phyloP scores from a whole-genome alignment of 2,888 invertebrate species.

The Scotopteryx bipunctaria region DNA sequence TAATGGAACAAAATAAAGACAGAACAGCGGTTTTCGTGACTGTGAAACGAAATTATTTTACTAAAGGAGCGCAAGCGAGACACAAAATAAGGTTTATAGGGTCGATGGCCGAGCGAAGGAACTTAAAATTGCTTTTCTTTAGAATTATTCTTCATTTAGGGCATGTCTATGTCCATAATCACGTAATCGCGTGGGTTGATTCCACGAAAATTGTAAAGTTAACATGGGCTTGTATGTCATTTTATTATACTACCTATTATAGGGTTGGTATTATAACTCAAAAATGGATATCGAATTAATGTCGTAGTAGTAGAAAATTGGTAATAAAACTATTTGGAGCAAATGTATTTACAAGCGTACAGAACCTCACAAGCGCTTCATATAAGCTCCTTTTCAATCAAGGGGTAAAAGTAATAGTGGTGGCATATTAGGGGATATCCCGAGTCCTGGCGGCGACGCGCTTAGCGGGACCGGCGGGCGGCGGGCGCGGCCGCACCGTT shows the following conservation, averaged over 20 bases:
- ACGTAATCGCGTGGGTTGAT: slow-evolving; percentile 42
- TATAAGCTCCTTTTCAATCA: too few relatives aligned
- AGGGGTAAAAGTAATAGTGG: slow-evolving; percentile 14
- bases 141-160: slow-evolving; percentile 71
- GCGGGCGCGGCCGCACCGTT: slow-evolving; percentile 65
- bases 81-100: slow-evolving; percentile 72
- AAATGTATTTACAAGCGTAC: too few relatives aligned
- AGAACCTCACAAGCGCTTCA: too few relatives aligned
- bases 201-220: slow-evolving; percentile 38
- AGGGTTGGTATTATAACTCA: too few relatives aligned
- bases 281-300: too few relatives aligned
- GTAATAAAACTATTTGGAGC: too few relatives aligned
- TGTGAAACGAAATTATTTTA: slow-evolving; percentile 67
- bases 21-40: slow-evolving; percentile 82
- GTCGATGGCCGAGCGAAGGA: slow-evolving; percentile 80
- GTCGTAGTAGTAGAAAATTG: too few relatives aligned
- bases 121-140: slow-evolving; percentile 76
- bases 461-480: slow-evolving; percentile 51
- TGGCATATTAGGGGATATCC: slow-evolving; percentile 28
- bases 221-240: slow-evolving; percentile 21
- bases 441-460: slow-evolving; percentile 38
- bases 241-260: too few relatives aligned
- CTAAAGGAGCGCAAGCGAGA: slow-evolving; percentile 60
- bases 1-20: slow-evolving; percentile 83
- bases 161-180: slow-evolving; percentile 60